Evolutionary conservation across 2,888 invertebrate species (phyloP), one percentile per base, ranked within the genome.

Genomic region (Heliconius cydno): DNA sequence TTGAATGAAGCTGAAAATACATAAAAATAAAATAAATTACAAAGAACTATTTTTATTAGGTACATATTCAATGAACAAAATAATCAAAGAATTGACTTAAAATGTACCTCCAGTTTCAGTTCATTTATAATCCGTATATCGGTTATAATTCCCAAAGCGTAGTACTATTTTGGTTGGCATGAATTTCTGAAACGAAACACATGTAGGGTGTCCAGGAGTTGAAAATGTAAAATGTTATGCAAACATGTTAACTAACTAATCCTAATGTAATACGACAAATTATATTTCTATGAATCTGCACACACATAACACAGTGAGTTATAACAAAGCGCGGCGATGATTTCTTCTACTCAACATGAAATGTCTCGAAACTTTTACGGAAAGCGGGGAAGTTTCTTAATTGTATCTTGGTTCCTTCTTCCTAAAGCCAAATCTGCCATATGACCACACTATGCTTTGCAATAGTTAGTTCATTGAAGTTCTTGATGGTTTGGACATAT

Each of bases 161-260:
- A 73, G 15, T 70, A 38, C 41, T 72, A 30, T 72, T 72, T 72
- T 72, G 22, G 52, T 72, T 72, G 52, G 72, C 57, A 30, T 73
- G 72, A 34, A 73, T 10, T 73, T 30, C 57, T 52, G 72, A 73
- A 57, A 73, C 72, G 57, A 73, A 34, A 73, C 30, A 73, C 15
- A 10, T 28, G n/a, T 60, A 60, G 60, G 60, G n/a, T 60, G n/a
- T 60, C 60, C 60, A n/a, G 9, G 3, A 60, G 9, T 52, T 52
- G 52, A 22, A 22, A 52, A 52, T 52, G 52, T 52, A 52, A 52
- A 22, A 52, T 52, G 22, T 52, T 52, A 52, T 52, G 19, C 52
- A 52, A 52, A 19, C 1, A 13, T 46, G 5, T 5, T 5, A 5
- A 52, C 6, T 19, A n/a, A 60, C n/a, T n/a, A n/a, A 60, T 60